These are phyloP conservation scores for Bovichtus variegatus DNA, from an alignment of 2,797 vertebrate species.

Conservation along the genomic window DNA sequence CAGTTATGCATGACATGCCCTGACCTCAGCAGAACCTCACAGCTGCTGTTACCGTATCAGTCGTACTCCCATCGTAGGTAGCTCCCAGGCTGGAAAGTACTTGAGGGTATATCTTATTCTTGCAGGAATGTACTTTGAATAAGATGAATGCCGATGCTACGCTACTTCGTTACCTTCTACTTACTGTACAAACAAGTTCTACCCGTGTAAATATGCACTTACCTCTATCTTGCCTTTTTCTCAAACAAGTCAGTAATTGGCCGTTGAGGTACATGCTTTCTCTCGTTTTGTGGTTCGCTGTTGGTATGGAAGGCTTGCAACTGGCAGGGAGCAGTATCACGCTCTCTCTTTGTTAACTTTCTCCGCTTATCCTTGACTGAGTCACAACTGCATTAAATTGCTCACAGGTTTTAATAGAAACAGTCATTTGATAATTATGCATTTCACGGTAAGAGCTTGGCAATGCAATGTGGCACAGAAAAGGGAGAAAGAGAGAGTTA, in stretches of 20 bases:
- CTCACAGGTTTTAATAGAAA: conserved; percentile 83
- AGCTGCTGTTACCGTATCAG: conserved; percentile 66
- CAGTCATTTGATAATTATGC: conserved; percentile 82
- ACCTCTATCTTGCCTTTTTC: conserved; percentile 47
- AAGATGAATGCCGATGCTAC: conserved; percentile 66
- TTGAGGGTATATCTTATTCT: conserved; percentile 57
- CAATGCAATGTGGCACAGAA: conserved; percentile 58
- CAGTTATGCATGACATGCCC: conserved; percentile 79
- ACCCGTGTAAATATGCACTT: conserved; percentile 60
- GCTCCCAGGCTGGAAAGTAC: conserved; percentile 68
- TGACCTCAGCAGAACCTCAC: conserved; percentile 75
- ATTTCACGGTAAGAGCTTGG: conserved; percentile 77
- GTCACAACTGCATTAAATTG: conserved; percentile 78
- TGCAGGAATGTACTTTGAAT: conserved; percentile 64
- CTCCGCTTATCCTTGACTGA: conserved; percentile 61
- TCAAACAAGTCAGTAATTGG: conserved; percentile 73
- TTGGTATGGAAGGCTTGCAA: conserved; percentile 59
- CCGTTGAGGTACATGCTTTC: conserved; percentile 68
- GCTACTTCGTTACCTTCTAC: conserved; percentile 65
- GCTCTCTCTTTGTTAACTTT: conserved; percentile 66
- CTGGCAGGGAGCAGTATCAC: conserved; percentile 62
- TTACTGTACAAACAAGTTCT: conserved; percentile 67
- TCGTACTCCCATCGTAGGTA: conserved; percentile 55
- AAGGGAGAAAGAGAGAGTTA: conserved; percentile 63
- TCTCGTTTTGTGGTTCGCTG: conserved; percentile 69